These are phyloP conservation scores for Nudaria mundana DNA, from an alignment of 2,888 invertebrate species.

Conservation along the genomic window DNA sequence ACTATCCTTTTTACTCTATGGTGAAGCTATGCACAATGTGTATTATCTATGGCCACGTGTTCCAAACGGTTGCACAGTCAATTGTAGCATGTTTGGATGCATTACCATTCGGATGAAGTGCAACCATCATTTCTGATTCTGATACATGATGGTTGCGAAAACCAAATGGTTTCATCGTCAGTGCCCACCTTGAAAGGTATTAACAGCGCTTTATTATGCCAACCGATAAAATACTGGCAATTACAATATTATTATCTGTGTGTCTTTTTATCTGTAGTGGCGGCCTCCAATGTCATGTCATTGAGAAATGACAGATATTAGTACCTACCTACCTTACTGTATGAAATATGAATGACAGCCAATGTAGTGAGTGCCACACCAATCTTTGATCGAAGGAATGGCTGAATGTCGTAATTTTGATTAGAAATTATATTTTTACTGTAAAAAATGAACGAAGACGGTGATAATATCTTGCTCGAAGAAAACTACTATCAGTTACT, in stretches of 20 bases:
- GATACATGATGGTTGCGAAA: too few species aligned
- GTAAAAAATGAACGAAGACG: conserved; percentile 83
- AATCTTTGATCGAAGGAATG: conserved; percentile 14
- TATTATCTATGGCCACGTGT: too few species aligned
- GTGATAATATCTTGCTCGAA: conserved; percentile 84
- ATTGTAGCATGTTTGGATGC: too few species aligned
- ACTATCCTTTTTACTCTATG: too few species aligned
- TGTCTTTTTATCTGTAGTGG: conserved; percentile 24
- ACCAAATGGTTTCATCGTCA: too few species aligned
- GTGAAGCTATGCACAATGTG: too few species aligned
- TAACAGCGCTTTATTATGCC: neutral
- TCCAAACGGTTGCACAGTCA: too few species aligned
- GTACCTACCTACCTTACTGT: too few species aligned
- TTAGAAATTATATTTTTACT: conserved; percentile 30
- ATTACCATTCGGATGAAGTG: too few species aligned
- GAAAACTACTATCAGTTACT: conserved; percentile 95
- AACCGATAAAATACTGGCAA: conserved; percentile 8
- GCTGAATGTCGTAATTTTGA: conserved; percentile 29
- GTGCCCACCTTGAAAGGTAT: too few species aligned
- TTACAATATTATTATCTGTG: neutral
- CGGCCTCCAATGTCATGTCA: conserved; percentile 31
- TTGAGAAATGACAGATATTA: conserved; percentile 31
- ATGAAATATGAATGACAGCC: too few species aligned
- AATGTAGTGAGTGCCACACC: conserved; percentile 3
- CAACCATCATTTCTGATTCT: too few species aligned